Conservation (phyloP, 2,113 vertebrate species). For the Maccullochella peelii region DNA sequence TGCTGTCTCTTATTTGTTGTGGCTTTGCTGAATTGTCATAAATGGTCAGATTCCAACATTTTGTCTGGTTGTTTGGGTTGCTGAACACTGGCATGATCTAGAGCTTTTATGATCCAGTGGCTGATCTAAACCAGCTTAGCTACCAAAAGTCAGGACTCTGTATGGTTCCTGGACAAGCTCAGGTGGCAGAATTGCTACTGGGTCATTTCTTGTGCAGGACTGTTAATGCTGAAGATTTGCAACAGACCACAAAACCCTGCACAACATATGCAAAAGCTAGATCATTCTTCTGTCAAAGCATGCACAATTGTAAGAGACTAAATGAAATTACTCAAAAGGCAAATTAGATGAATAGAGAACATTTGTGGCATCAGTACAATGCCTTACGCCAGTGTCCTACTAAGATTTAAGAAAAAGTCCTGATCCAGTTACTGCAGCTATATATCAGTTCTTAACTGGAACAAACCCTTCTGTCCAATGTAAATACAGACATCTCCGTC, state of each 20-base stretch:
- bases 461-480: slow-evolving; percentile 35
- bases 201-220: background rate
- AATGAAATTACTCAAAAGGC: slow-evolving; percentile 1
- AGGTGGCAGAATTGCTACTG: background rate
- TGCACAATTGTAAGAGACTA: background rate
- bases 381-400: background rate
- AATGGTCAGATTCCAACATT: slow-evolving; percentile 25
- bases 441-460: slow-evolving; percentile 32
- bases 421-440: slow-evolving; percentile 10
- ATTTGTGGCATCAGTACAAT: background rate
- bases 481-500: slow-evolving; percentile 63
- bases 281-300: background rate
- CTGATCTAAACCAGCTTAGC: slow-evolving; percentile 4
- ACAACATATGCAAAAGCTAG: background rate
- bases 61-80: background rate
- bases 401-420: background rate
- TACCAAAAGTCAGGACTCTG: background rate
- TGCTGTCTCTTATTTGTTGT: slow-evolving; percentile 30
- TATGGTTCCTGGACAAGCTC: slow-evolving; percentile 19
- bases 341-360: background rate
- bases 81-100: slow-evolving; percentile 3
- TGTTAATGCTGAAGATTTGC: background rate
- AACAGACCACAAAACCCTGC: background rate
- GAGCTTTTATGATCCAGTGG: slow-evolving; percentile 22
- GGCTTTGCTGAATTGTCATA: slow-evolving; percentile 20